These are phyloP conservation scores for Tetanocera ferruginea DNA, from an alignment of 2,888 invertebrate species.

Conservation along the genomic window DNA sequence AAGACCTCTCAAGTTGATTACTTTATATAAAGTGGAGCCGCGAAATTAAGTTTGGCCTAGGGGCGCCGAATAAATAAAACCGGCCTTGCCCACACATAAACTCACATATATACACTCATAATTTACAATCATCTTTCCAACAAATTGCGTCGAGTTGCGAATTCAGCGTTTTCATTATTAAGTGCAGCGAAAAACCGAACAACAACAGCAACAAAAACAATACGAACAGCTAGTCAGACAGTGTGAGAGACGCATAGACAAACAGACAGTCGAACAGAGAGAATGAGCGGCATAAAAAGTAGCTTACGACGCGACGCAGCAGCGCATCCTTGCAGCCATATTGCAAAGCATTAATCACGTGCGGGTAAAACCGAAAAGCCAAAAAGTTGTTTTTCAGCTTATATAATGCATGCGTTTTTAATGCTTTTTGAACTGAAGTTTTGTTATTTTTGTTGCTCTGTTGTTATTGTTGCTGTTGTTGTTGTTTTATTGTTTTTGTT, in stretches of 20 bases:
- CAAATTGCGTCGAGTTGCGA: conserved; percentile 25
- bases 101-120: conserved; percentile 13
- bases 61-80: too few species aligned
- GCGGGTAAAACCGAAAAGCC: not conserved
- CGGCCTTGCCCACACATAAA: too few species aligned
- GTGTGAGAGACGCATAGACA: too few species aligned
- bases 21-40: too few species aligned
- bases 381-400: conserved; percentile 23
- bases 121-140: conserved; percentile 34
- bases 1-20: too few species aligned
- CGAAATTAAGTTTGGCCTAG: too few species aligned
- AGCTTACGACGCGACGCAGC: not conserved
- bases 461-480: not conserved
- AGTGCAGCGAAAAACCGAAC: not conserved
- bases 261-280: not conserved
- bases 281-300: not conserved
- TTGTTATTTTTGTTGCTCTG: not conserved
- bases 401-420: conserved; percentile 18
- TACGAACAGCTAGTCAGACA: not conserved
- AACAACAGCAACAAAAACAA: not conserved
- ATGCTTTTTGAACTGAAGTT: conserved; percentile 4
- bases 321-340: conserved; percentile 8
- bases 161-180: conserved; percentile 23
- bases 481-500: not conserved
- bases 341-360: conserved; percentile 21